Percentiles rank a stretch among this genome's conserved stretches.
Conservation (phyloP, 1,140 invertebrate genomes). For the Pseudomyrmex gracilis region DNA sequence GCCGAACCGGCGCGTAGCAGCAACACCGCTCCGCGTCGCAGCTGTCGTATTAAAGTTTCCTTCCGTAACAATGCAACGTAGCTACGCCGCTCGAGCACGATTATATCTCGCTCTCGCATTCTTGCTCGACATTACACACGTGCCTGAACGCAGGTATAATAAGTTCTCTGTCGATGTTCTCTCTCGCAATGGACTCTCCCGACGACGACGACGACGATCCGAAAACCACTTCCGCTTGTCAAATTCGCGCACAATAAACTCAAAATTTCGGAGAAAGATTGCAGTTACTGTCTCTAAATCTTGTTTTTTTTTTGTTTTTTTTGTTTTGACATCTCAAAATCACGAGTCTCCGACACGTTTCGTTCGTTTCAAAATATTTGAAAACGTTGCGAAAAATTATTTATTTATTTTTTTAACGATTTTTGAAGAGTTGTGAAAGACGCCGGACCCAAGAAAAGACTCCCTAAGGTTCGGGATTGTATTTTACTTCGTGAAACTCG, state of each 20-base stretch:
- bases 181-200: neutral
- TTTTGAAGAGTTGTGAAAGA: too few species aligned
- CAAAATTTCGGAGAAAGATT: neutral
- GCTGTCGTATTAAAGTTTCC: constrained; percentile 47
- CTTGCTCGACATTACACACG: constrained; percentile 41
- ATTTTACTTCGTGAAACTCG: too few species aligned
- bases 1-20: constrained; percentile 1
- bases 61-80: constrained; percentile 45
- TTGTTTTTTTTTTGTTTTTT: too few species aligned
- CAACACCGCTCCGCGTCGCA: neutral
- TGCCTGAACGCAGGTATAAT: constrained; percentile 46
- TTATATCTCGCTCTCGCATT: constrained; percentile 36
- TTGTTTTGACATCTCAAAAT: too few species aligned
- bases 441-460: too few species aligned
- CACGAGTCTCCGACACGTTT: too few species aligned
- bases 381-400: too few species aligned
- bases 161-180: neutral
- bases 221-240: neutral
- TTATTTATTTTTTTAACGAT: too few species aligned
- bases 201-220: too few species aligned
- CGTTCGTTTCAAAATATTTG: too few species aligned
- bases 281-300: too few species aligned
- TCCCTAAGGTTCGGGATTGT: too few species aligned
- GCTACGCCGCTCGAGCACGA: constrained; percentile 15
- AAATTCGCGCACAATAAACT: constrained; percentile 26